Conservation (phyloP, 2,113 vertebrate species). For the Nibea albiflora region DNA sequence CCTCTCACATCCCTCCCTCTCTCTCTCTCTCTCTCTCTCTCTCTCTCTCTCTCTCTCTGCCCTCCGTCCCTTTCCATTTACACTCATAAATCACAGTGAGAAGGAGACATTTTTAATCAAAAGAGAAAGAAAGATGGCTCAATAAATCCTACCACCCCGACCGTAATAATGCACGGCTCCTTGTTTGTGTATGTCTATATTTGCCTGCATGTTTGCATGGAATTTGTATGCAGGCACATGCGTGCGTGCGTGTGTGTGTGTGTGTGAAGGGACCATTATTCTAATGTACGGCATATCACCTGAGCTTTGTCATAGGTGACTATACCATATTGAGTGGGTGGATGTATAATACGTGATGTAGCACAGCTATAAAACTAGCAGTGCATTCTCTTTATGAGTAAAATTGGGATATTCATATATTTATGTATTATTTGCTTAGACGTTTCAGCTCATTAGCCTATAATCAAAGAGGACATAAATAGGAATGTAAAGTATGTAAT, state of each 20-base stretch:
- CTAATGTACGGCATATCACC: slow-evolving; percentile 35
- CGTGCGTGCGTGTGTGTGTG: slow-evolving; percentile 7
- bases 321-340: slow-evolving; percentile 25
- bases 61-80: slow-evolving; percentile 61
- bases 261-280: slow-evolving; percentile 20
- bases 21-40: not conserved
- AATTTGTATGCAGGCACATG: slow-evolving; percentile 34
- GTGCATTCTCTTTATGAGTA: not conserved
- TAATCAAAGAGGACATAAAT: slow-evolving; percentile 3
- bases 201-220: slow-evolving; percentile 52
- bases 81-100: slow-evolving; percentile 76
- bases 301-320: slow-evolving; percentile 26
- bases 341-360: slow-evolving; percentile 11
- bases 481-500: not conserved
- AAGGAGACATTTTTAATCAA: slow-evolving; percentile 83
- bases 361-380: slow-evolving; percentile 18
- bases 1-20: slow-evolving; percentile 46
- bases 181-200: slow-evolving; percentile 62
- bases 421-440: slow-evolving; percentile 9
- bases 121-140: slow-evolving; percentile 79
- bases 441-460: not conserved
- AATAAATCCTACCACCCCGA: slow-evolving; percentile 81
- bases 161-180: slow-evolving; percentile 72
- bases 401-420: not conserved
- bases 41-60: slow-evolving; percentile 47